Evolutionary conservation across 2,113 vertebrate species (phyloP).

Genomic region (Pelecanoides urinatrix): DNA sequence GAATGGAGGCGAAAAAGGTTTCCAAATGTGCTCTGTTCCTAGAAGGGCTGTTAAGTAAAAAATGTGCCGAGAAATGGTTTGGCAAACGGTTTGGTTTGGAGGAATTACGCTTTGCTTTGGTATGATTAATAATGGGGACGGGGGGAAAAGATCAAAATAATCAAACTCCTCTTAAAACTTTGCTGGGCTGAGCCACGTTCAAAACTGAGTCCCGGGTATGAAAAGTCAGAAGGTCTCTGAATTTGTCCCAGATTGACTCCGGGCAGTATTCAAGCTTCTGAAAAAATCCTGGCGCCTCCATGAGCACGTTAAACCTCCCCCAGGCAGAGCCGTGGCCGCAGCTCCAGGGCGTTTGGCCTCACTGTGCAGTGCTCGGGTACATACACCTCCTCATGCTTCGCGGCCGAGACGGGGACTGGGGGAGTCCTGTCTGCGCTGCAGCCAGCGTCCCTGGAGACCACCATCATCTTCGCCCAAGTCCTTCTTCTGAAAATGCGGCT

Average conservation of each 20-base stretch:
- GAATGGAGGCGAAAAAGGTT: neutral
- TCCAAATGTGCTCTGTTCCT: neutral
- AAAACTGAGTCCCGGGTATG: neutral
- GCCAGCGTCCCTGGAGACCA: neutral
- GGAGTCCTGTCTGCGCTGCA: neutral
- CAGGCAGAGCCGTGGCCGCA: fast-evolving
- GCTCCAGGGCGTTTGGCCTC: fast-evolving
- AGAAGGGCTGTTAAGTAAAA: neutral
- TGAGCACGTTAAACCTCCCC: fast-evolving
- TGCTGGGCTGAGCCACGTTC: neutral
- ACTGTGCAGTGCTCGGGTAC: fast-evolving
- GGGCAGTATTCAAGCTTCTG: neutral
- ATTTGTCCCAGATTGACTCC: neutral
- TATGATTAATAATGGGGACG: neutral
- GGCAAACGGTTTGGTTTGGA: neutral
- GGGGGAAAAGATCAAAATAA: neutral
- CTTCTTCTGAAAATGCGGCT: neutral
- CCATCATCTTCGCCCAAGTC: neutral
- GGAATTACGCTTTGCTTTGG: neutral
- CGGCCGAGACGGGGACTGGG: neutral
- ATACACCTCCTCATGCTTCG: fast-evolving
- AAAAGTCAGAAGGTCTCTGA: neutral
- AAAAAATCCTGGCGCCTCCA: neutral
- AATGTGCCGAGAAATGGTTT: neutral
- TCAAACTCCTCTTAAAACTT: neutral